These are phyloP conservation scores for Calypte anna DNA, from an alignment of 2,113 vertebrate species.

Conservation along the genomic window DNA sequence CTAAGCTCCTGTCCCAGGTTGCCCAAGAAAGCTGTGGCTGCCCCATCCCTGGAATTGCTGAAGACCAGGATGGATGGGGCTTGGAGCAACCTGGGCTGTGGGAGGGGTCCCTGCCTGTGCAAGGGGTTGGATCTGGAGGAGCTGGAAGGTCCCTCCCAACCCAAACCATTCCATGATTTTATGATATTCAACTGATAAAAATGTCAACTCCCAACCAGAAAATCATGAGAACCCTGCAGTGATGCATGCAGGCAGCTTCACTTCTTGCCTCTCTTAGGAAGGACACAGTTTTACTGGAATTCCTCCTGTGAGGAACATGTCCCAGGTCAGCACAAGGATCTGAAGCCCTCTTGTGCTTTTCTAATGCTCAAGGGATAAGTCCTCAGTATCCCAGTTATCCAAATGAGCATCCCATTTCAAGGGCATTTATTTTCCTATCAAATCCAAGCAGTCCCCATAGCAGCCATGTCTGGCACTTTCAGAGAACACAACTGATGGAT, in stretches of 20 bases:
- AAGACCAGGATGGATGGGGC: no score
- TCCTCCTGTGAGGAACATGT: no score
- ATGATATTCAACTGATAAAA: neutral
- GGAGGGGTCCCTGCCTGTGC: no score
- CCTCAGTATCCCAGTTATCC: fast-evolving
- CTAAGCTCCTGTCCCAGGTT: no score
- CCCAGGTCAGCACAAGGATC: neutral
- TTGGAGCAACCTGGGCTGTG: no score
- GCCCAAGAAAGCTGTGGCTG: no score
- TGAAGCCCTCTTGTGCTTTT: neutral
- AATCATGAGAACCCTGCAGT: neutral
- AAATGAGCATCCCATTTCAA: neutral
- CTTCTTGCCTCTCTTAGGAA: fast-evolving
- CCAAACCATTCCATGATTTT: no score
- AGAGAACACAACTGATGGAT: neutral
- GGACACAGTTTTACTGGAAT: neutral
- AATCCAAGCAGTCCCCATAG: fast-evolving
- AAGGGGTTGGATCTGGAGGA: no score
- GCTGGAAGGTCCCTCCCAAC: no score
- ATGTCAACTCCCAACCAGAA: neutral
- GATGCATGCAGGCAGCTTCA: fast-evolving
- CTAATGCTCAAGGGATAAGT: neutral
- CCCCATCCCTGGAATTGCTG: no score
- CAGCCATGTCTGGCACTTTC: neutral
- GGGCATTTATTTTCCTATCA: neutral